Evolutionary conservation across 2,797 vertebrate species (phyloP).

Genomic region (Sebastes vulpes): DNA sequence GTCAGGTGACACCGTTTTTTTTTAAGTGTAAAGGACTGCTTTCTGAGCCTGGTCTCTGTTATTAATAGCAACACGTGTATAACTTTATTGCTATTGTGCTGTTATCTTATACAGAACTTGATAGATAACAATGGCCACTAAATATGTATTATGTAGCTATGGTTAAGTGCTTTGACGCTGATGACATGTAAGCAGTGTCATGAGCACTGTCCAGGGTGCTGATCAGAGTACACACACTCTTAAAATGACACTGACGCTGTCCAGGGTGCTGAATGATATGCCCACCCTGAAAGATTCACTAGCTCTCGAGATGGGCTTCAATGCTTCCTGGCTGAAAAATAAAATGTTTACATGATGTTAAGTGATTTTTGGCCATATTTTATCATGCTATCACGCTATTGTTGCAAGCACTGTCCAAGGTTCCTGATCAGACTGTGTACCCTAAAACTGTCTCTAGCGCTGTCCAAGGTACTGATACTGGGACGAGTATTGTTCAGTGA

Average conservation of each 20-base stretch:
- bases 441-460: not conserved
- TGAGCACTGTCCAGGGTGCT: not conserved
- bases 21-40: not conserved
- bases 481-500: not conserved
- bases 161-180: not conserved
- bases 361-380: not conserved
- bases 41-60: not conserved
- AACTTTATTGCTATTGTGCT: not conserved
- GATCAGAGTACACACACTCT: not conserved
- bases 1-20: not conserved
- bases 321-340: not conserved
- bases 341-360: not conserved
- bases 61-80: not conserved
- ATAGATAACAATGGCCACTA: not conserved
- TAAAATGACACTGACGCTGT: not conserved
- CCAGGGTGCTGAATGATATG: not conserved
- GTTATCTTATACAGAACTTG: not conserved
- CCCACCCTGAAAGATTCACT: not conserved
- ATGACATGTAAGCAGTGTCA: not conserved
- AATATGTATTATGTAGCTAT: not conserved
- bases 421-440: not conserved
- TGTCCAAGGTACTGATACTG: not conserved
- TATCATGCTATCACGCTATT: not conserved
- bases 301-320: not conserved
- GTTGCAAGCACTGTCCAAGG: not conserved